Evolutionary conservation across 2,797 vertebrate genomes (phyloP).

Genomic region (Phoeniculus purpureus): DNA sequence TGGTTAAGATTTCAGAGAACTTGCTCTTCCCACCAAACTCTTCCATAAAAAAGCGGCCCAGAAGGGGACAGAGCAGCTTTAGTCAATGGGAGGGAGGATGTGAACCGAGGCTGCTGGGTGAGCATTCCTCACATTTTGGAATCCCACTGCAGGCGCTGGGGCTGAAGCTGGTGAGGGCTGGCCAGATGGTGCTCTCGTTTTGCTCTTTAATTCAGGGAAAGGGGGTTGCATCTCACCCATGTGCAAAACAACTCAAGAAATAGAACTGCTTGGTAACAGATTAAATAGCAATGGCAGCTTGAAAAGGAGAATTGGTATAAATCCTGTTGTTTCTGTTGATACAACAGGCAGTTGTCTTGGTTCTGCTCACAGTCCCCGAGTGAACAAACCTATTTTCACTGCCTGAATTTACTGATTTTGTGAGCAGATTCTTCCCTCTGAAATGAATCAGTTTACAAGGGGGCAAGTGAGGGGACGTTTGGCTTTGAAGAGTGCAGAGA

Average conservation of each 20-base stretch:
- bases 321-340: background rate
- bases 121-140: conserved; percentile 63
- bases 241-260: background rate
- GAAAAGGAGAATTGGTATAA: background rate
- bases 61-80: conserved; percentile 56
- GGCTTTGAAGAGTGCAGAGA: conserved; percentile 40
- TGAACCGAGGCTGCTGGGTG: conserved; percentile 40
- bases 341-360: background rate
- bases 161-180: conserved; percentile 2
- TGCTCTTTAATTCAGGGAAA: background rate
- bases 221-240: background rate
- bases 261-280: conserved; percentile 8
- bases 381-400: background rate
- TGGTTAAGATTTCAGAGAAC: conserved; percentile 60
- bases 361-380: background rate
- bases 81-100: conserved; percentile 61
- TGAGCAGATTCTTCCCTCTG: conserved; percentile 3
- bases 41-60: conserved; percentile 32
- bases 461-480: conserved; percentile 22
- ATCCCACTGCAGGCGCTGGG: conserved; percentile 31
- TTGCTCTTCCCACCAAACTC: conserved; percentile 48
- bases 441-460: conserved; percentile 41
- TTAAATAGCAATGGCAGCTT: background rate
- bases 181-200: conserved; percentile 44
- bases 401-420: background rate